Conservation (phyloP, 2,113 vertebrate genomes). For the Ancistrus triradiatus region DNA sequence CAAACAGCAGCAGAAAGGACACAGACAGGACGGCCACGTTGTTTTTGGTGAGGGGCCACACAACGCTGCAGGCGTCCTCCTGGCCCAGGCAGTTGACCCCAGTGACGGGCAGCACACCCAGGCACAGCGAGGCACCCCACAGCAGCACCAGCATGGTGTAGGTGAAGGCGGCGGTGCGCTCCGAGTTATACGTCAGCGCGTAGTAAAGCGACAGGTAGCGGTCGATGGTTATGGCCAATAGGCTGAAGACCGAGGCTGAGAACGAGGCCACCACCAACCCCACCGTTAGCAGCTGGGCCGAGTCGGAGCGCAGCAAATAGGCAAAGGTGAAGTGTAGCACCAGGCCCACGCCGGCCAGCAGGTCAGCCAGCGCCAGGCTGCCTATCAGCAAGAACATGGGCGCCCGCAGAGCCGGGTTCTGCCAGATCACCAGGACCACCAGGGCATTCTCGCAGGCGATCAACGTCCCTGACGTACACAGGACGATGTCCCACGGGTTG, state of each 20-base stretch:
- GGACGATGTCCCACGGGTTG: slow-evolving; percentile 97
- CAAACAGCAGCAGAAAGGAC: slow-evolving; percentile 94
- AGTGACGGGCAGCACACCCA: slow-evolving; percentile 88
- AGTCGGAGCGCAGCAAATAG: slow-evolving; percentile 91
- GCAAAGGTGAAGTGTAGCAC: slow-evolving; percentile 93
- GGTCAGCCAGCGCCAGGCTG: slow-evolving; percentile 93
- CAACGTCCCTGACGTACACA: slow-evolving; percentile 93
- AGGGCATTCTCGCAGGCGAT: slow-evolving; percentile 96
- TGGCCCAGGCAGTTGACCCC: slow-evolving; percentile 95
- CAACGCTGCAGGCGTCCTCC: slow-evolving; percentile 91
- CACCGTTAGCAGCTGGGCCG: slow-evolving; percentile 88
- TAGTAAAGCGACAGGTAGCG: slow-evolving; percentile 98
- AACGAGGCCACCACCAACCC: slow-evolving; percentile 96
- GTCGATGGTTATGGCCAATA: slow-evolving; percentile 97
- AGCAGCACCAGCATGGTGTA: slow-evolving; percentile 92
- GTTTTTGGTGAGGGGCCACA: slow-evolving; percentile 95
- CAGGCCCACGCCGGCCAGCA: slow-evolving; percentile 91
- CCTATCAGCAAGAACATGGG: slow-evolving; percentile 98
- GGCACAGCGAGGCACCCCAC: slow-evolving; percentile 88
- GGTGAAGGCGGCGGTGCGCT: slow-evolving; percentile 93
- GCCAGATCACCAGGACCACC: slow-evolving; percentile 96
- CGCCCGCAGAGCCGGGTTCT: slow-evolving; percentile 89
- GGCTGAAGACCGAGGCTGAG: slow-evolving; percentile 94
- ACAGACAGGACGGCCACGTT: slow-evolving; percentile 89
- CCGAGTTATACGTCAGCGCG: slow-evolving; percentile 94